Percentiles rank a stretch among this genome's conserved stretches.
Conservation (phyloP, 64 coral and sea anemone species). For the Pocillopora damicornis region DNA sequence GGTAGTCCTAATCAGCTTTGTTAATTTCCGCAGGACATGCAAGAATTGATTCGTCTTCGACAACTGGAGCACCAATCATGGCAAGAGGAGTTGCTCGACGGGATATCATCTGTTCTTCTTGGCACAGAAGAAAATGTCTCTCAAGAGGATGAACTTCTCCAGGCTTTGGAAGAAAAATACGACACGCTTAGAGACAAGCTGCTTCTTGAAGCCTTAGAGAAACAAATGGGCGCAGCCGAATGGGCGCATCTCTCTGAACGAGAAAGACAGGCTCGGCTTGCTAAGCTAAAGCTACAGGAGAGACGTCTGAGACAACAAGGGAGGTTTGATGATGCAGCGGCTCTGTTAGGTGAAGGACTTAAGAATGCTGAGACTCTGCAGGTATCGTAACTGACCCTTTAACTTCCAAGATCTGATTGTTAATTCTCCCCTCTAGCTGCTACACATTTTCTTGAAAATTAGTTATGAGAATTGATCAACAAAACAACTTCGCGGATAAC, state of each 20-base stretch:
- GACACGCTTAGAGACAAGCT: slow-evolving; percentile 77
- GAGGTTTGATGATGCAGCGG: slow-evolving; percentile 90
- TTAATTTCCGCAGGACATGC: slow-evolving; percentile 54
- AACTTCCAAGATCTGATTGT: background rate
- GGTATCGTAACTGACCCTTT: slow-evolving; percentile 1
- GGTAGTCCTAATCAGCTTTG: background rate
- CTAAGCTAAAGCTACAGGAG: slow-evolving; percentile 84
- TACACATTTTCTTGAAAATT: too few species aligned
- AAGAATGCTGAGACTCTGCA: slow-evolving; percentile 71
- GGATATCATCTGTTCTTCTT: slow-evolving; percentile 84
- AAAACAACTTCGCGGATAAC: too few species aligned
- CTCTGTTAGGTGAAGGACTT: slow-evolving; percentile 82
- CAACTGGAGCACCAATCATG: slow-evolving; percentile 64
- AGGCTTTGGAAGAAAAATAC: slow-evolving; percentile 92
- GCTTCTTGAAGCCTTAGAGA: slow-evolving; percentile 71
- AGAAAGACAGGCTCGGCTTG: slow-evolving; percentile 72
- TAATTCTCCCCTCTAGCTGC: too few species aligned
- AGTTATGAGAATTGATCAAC: too few species aligned
- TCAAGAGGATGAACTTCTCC: slow-evolving; percentile 89
- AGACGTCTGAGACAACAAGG: slow-evolving; percentile 83
- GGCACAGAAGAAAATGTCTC: slow-evolving; percentile 78
- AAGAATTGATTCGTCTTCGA: slow-evolving; percentile 81
- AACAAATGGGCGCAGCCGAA: slow-evolving; percentile 73
- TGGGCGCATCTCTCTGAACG: slow-evolving; percentile 78
- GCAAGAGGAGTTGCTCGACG: slow-evolving; percentile 77